Evolutionary conservation across 2,113 vertebrate species (phyloP).

Genomic region (Otolemur garnettii): DNA sequence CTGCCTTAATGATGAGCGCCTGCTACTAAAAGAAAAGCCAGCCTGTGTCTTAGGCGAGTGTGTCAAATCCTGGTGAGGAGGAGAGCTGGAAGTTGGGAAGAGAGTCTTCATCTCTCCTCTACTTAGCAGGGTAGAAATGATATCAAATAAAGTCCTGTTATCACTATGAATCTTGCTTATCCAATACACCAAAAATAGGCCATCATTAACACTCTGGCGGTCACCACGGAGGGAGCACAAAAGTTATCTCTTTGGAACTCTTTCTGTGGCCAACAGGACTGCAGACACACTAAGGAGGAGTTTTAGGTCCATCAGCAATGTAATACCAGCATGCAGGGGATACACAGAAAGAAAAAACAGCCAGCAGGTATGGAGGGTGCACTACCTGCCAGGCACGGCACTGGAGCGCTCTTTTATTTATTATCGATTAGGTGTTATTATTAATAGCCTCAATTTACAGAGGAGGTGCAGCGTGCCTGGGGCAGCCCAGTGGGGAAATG

Average conservation of each 20-base stretch:
- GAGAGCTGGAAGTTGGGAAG: neutral
- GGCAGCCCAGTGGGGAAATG: neutral
- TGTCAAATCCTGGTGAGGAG: neutral
- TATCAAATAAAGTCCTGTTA: neutral
- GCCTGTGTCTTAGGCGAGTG: neutral
- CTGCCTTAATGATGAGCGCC: neutral
- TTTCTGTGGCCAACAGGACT: neutral
- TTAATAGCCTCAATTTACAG: neutral
- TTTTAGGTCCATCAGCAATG: neutral
- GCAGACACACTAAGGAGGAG: neutral
- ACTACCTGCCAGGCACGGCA: neutral
- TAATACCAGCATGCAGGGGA: neutral
- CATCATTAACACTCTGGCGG: neutral
- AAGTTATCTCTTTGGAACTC: neutral
- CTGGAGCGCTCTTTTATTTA: neutral
- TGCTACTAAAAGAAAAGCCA: neutral
- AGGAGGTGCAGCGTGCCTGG: neutral
- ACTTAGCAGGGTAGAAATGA: neutral
- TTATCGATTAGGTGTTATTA: neutral
- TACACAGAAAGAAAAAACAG: neutral
- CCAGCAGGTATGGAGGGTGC: neutral
- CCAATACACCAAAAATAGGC: too few species aligned
- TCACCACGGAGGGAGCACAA: neutral
- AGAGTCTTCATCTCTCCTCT: neutral
- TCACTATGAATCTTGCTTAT: neutral